phyloP scores from a whole-genome alignment of 2,113 vertebrate species.

The Catharus fuscescens region DNA sequence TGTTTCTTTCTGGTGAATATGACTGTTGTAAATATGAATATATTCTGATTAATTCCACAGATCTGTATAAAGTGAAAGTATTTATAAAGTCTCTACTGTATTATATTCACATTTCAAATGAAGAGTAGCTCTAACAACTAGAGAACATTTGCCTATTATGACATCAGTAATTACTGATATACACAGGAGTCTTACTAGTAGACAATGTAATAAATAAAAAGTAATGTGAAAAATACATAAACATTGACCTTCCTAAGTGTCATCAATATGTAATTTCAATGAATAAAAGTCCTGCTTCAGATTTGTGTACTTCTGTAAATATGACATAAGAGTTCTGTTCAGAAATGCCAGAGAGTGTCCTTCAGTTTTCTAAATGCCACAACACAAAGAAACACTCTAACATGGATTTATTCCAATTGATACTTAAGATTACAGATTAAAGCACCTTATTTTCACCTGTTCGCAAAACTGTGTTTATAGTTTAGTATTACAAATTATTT shows the following conservation, averaged over 20 bases:
- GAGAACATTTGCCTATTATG: neutral
- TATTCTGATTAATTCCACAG: slow-evolving; percentile 24
- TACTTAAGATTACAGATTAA: neutral
- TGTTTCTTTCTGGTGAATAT: neutral
- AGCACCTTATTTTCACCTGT: neutral
- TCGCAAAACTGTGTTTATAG: neutral
- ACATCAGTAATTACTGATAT: neutral
- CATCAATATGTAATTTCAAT: neutral
- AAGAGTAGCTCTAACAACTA: neutral
- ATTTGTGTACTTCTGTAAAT: neutral
- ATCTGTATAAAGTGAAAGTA: neutral
- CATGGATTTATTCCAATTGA: neutral
- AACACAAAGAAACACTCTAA: neutral
- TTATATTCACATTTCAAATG: neutral
- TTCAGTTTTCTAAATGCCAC: neutral
- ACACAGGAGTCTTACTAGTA: neutral
- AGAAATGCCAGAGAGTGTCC: neutral
- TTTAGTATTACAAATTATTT: neutral
- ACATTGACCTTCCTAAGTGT: neutral
- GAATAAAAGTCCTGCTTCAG: neutral
- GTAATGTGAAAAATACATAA: neutral
- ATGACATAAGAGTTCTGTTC: neutral
- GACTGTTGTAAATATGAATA: neutral
- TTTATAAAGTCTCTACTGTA: neutral
- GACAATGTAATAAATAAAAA: neutral